Base-by-base conservation (phyloP, 2,888 invertebrate genomes). In the Idaea aversata region DNA sequence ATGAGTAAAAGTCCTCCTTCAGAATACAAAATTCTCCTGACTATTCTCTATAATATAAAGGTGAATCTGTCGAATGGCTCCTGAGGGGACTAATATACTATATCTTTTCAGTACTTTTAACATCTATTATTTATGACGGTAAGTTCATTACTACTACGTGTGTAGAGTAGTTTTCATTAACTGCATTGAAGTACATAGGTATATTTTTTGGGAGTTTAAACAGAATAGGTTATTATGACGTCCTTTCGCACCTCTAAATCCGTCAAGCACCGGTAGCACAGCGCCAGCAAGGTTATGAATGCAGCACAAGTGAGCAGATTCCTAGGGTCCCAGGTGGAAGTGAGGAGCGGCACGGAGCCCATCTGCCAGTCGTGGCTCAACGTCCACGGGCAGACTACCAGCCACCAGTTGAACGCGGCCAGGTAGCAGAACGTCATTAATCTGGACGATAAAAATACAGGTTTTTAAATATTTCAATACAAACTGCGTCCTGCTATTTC, bases 321-420 rank as follows among this genome's bases (percentile, higher is more conserved):
- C 75, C 97, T 91, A 1, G 93, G 91, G 83, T 97, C 97, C 97
- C 88, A 88, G 6, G 81, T 85, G 62, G 86, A 88, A 63, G 96
- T 95, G 73, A 98, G 94, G 68, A 97, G 91, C 34, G 97, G 97
- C 69, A 98, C 95, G 15, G 97, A 97, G 5, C 97, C 97, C 96
- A 97, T 96, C 90, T 97, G 97, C 97, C 97, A 98, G 87, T 98
- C 98, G 83, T 97, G 97, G 75, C 96, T 96, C 61, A 97, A 93
- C 0, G 94, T 94, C 78, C 95, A 94, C 0, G 97, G 97, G 72
- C 95, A 96, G 64, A 97, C 88, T n/a, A 97, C 90, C 70, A 98
- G 88, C 96, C 97, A 97, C 93, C 95, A 95, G 92, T 97, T 97
- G 91, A 97, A 95, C 0, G 96, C 96, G 5, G 96, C 96, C 80